Conservation (phyloP, 35 echinoderm and acorn worm genomes). For the Eucidaris tribuloides region DNA sequence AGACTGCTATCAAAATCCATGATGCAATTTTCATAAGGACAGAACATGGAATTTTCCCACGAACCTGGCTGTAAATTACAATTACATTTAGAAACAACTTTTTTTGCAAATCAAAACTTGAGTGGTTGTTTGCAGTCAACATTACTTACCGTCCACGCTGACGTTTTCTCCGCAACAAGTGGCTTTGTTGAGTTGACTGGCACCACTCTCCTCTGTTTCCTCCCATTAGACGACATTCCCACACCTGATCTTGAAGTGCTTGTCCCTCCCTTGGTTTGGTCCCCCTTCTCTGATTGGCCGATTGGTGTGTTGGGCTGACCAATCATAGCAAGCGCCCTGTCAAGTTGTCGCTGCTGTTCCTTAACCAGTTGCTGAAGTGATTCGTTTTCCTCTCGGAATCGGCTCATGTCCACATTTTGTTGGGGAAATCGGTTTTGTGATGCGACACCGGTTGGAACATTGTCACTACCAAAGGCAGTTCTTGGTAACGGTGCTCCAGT, state of each 20-base stretch:
- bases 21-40: too few species aligned
- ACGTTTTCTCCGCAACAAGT: background rate
- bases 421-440: too few species aligned
- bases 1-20: too few species aligned
- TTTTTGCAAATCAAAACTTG: too few species aligned
- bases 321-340: background rate
- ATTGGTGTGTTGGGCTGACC: background rate
- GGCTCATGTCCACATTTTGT: background rate
- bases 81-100: too few species aligned
- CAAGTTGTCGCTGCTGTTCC: background rate
- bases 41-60: too few species aligned
- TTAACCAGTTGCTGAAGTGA: background rate
- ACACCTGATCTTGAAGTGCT: background rate
- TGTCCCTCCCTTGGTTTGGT: too few species aligned
- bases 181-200: conserved; percentile 8
- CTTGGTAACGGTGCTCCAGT: too few species aligned
- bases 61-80: too few species aligned
- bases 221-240: background rate
- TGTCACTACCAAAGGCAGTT: too few species aligned
- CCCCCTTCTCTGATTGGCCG: background rate
- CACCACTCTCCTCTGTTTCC: background rate
- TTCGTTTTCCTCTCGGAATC: background rate
- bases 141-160: conserved; percentile 4
- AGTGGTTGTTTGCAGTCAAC: too few species aligned
- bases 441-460: too few species aligned